phyloP scores from a whole-genome alignment of 1,140 invertebrate species.

The Diachasmimorpha longicaudata region DNA sequence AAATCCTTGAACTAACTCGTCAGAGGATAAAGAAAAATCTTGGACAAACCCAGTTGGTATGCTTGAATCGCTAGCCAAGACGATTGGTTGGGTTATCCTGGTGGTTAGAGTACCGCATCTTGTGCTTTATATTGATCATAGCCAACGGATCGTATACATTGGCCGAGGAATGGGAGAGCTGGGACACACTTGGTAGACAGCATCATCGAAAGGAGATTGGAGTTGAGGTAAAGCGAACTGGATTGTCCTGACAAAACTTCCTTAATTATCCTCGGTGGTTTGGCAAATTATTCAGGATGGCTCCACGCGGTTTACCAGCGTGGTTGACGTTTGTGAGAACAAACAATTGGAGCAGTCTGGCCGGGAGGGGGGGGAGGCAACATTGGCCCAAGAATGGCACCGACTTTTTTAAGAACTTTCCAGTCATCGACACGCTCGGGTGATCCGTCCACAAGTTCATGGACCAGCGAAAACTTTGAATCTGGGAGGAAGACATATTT shows the following conservation, averaged over 20 bases:
- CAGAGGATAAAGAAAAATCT: neutral
- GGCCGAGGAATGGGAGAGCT: neutral
- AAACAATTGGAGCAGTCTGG: slow-evolving; percentile 34
- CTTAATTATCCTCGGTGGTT: slow-evolving; percentile 54
- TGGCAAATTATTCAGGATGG: slow-evolving; percentile 45
- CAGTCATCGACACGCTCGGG: neutral
- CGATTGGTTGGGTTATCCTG: neutral
- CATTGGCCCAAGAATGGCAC: neutral
- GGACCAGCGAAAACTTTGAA: neutral
- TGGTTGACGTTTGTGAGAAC: slow-evolving; percentile 28
- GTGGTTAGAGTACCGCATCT: neutral
- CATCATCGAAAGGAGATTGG: slow-evolving; percentile 7
- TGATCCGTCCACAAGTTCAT: neutral
- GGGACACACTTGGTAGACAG: slow-evolving; percentile 29
- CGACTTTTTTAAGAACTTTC: neutral
- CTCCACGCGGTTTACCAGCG: slow-evolving; percentile 35
- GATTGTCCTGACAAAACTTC: slow-evolving; percentile 57
- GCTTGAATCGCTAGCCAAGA: neutral
- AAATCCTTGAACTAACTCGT: neutral
- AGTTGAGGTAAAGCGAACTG: slow-evolving; percentile 28
- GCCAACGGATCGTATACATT: neutral
- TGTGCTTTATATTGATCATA: neutral
- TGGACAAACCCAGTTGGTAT: neutral
- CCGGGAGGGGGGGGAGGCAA: neutral
- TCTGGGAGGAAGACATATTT: too few relatives aligned